A percentile compares a stretch with the other conserved stretches of the same genome.
phyloP scores from a whole-genome alignment of 2,888 invertebrate genomes.

The Leucophora obtusa region DNA sequence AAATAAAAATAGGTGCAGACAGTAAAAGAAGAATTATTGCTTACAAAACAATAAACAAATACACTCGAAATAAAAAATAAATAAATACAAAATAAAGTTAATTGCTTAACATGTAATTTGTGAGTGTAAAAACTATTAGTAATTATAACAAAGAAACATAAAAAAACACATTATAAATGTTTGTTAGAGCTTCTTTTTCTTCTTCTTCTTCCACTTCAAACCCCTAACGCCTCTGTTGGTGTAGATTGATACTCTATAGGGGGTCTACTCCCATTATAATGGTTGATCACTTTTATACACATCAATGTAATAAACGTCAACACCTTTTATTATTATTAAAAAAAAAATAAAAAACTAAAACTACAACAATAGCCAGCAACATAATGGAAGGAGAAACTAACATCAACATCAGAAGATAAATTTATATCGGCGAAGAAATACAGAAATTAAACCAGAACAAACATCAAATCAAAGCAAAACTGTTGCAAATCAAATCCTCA shows the following conservation, averaged over 20 bases:
- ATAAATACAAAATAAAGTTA: not conserved
- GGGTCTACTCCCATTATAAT: conserved; percentile 35
- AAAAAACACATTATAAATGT: not conserved
- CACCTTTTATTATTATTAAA: conserved; percentile 53
- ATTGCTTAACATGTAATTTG: not conserved
- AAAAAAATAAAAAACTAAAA: not conserved
- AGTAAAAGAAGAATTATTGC: conserved; percentile 49
- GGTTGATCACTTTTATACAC: conserved; percentile 7
- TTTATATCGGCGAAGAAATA: not conserved
- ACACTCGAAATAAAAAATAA: not conserved
- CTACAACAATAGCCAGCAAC: not conserved
- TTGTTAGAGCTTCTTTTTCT: not conserved
- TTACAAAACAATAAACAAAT: not conserved
- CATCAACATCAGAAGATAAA: not conserved
- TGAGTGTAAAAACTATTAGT: conserved; percentile 3
- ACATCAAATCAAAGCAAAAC: conserved; percentile 52
- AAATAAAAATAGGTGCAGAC: conserved; percentile 75
- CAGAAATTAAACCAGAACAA: conserved; percentile 35
- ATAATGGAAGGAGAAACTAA: not conserved
- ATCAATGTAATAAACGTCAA: conserved; percentile 62
- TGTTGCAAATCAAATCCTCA: conserved; percentile 47
- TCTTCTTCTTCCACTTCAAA: conserved; percentile 3
- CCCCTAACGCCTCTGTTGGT: conserved; percentile 39
- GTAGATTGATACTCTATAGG: conserved; percentile 50
- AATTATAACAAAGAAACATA: not conserved